These are phyloP conservation scores for Eupithecia insigniata DNA, from an alignment of 2,888 invertebrate species.

Conservation along the genomic window DNA sequence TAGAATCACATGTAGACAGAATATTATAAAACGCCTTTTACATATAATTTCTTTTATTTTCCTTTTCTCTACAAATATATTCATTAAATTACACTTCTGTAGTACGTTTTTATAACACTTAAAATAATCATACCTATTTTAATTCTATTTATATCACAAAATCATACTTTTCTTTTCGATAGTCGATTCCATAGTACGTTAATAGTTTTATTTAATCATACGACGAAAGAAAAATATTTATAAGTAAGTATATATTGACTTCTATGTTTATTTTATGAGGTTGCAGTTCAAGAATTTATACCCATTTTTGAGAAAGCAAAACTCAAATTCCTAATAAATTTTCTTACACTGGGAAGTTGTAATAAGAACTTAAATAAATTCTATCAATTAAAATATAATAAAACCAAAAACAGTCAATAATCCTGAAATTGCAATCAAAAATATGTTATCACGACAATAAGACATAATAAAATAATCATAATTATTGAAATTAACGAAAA, in stretches of 20 bases:
- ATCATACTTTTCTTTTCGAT: conserved; percentile 40
- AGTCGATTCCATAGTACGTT: conserved; percentile 35
- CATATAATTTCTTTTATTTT: conserved; percentile 10
- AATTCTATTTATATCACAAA: conserved; percentile 45
- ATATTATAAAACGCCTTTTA: conserved; percentile 8
- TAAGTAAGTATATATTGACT: conserved; percentile 9
- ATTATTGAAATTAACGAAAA: conserved; percentile 24
- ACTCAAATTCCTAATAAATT: neutral
- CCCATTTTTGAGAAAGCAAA: neutral
- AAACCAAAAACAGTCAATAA: neutral
- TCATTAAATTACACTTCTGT: conserved; percentile 37
- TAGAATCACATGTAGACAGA: too few relatives aligned
- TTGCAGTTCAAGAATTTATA: conserved; percentile 1
- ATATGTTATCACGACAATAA: conserved; percentile 32
- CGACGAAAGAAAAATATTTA: conserved; percentile 18
- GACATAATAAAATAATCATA: conserved; percentile 24
- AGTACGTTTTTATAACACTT: conserved; percentile 40
- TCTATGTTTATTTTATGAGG: neutral
- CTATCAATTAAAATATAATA: neutral
- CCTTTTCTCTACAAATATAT: conserved; percentile 3
- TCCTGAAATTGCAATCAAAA: conserved; percentile 18
- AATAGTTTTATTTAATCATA: conserved; percentile 16
- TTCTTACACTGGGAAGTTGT: conserved; percentile 1
- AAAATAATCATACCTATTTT: conserved; percentile 34
- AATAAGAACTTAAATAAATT: neutral